These are phyloP conservation scores for Solea solea DNA, from an alignment of 2,113 vertebrate species.

Conservation along the genomic window DNA sequence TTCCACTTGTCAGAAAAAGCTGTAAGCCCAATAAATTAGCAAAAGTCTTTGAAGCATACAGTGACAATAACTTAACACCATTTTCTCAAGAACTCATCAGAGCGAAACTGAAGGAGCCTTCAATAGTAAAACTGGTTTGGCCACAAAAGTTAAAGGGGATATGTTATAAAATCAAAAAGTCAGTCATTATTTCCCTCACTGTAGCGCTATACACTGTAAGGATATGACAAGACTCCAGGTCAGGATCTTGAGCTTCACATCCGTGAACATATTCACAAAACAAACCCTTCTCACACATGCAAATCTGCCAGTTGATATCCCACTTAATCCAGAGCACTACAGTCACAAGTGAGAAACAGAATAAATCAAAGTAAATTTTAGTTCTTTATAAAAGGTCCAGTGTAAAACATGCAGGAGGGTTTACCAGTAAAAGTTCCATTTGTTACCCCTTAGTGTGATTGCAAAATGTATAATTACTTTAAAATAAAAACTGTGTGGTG, in stretches of 20 bases:
- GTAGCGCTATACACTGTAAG: background rate
- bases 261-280: background rate
- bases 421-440: too few species aligned
- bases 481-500: too few species aligned
- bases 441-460: too few species aligned
- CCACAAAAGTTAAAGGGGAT: slow-evolving; percentile 15
- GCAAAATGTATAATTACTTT: too few species aligned
- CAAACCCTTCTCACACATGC: background rate
- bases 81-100: slow-evolving; percentile 1
- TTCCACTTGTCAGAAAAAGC: slow-evolving; percentile 17
- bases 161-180: slow-evolving; percentile 6
- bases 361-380: too few species aligned
- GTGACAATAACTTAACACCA: background rate
- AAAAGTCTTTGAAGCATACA: slow-evolving; percentile 11
- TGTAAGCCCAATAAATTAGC: slow-evolving; percentile 33
- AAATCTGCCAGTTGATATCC: slow-evolving; percentile 28
- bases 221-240: slow-evolving; percentile 5
- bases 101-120: background rate
- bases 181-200: background rate
- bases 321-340: slow-evolving; percentile 23
- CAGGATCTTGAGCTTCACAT: slow-evolving; percentile 9
- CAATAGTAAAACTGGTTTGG: slow-evolving; percentile 27
- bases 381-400: too few species aligned
- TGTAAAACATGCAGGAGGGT: too few species aligned
- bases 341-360: slow-evolving; percentile 15